Base-by-base conservation (phyloP, 37 sponge, comb jelly and placozoan species). In the Ianthella basta region DNA sequence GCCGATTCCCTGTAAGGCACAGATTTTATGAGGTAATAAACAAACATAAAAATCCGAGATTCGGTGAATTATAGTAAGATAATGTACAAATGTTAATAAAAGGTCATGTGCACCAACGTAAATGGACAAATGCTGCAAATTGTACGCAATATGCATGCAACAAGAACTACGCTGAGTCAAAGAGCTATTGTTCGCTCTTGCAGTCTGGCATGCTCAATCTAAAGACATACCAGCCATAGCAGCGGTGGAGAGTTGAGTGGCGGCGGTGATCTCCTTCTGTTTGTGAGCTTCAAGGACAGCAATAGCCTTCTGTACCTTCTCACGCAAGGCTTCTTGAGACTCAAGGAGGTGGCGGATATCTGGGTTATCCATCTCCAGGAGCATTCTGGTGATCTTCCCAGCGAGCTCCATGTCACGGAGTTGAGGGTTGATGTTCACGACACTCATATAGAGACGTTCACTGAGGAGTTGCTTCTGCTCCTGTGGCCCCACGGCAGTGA, bases 301-400 rank as follows among this genome's bases (percentile, higher is more conserved):
- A 21, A 96, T 87, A 32, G 99, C 99, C 86, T 98, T 96, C 33
- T 96, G 95, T 60, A 99, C 94, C 75, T 96, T 95, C 59, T 82
- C 72, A 79, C 91, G 89, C 50, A 99, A 91, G n/a, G 88, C 82
- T 60, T 95, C 94, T 0, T 83, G 89, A n/a, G 89, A 89, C 65
- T 95, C 99, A 83, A 99, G 80, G 89, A 99, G 90, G 87, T 94
- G 97, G 29, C 96, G 86, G 66, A 99, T 86, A 82, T 99, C 97
- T 70, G 92, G 82, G 86, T 92, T 95, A 44, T 95, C 96, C 89
- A 99, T 92, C 87, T 99, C 99, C 89, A 99, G 65, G 72, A 99
- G 75, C 99, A 99, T 99, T n/a, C 96, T 95, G 44, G 99, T 99
- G 77, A 99, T 97, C 85, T 97, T 99, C 21, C 96, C 95, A 73